Evolutionary conservation across 2,797 vertebrate species (phyloP).

Genomic region (Tapirus indicus): DNA sequence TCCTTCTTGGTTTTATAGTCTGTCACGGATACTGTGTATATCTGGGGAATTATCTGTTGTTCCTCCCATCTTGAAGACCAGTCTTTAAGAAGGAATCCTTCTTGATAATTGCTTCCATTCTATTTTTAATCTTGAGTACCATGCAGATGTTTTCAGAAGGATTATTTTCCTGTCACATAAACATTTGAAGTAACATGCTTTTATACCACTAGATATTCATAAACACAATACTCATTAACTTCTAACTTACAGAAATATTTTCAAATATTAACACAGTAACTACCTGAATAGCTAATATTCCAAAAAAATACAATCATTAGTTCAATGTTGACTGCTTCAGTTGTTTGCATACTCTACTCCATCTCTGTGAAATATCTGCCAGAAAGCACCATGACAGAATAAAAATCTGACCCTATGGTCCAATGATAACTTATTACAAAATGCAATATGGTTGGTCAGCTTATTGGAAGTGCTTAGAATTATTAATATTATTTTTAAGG

Average conservation of each 20-base stretch:
- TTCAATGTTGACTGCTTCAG: not conserved
- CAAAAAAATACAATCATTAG: not conserved
- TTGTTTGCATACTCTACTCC: not conserved
- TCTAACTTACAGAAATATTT: conserved; percentile 24
- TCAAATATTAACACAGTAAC: conserved; percentile 18
- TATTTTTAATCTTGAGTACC: not conserved
- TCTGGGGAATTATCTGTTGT: not conserved
- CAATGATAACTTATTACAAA: conserved; percentile 20
- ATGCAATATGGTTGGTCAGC: not conserved
- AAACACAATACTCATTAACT: not conserved
- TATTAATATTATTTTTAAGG: conserved; percentile 43
- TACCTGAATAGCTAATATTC: conserved; percentile 18
- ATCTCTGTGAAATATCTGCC: not conserved
- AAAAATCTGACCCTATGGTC: conserved; percentile 18
- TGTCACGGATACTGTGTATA: not conserved
- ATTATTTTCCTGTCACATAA: conserved; percentile 15
- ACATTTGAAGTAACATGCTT: conserved; percentile 9
- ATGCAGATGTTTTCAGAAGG: not conserved
- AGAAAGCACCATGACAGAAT: conserved; percentile 36
- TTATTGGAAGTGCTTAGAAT: conserved; percentile 28
- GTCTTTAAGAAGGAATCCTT: not conserved
- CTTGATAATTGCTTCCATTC: not conserved
- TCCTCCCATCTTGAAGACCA: not conserved
- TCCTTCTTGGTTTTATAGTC: not conserved
- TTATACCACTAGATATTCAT: not conserved